phyloP scores from a whole-genome alignment of 2,797 vertebrate species.

The Synaphobranchus kaupii region DNA sequence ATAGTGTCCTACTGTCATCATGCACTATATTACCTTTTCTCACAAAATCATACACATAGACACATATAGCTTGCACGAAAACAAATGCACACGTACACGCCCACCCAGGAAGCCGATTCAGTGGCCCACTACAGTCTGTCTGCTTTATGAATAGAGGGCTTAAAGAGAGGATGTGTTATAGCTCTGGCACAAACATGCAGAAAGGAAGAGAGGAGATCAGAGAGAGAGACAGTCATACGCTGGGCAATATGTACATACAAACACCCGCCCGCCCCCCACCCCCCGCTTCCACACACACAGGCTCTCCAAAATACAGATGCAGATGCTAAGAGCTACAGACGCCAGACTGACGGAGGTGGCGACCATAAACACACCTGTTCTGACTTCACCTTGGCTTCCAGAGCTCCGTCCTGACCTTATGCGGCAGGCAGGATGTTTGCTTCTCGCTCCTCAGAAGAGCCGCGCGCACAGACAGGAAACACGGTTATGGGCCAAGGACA shows the following conservation, averaged over 20 bases:
- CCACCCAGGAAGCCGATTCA: not conserved
- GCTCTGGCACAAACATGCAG: not conserved
- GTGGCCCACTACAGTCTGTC: not conserved
- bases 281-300: not conserved
- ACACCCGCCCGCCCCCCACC: no score
- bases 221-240: not conserved
- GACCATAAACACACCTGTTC: not conserved
- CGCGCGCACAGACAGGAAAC: constrained; percentile 1
- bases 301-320: not conserved
- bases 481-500: not conserved
- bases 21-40: not conserved
- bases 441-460: not conserved
- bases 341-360: not conserved
- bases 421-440: not conserved
- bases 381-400: not conserved
- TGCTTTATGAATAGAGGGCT: not conserved
- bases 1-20: not conserved
- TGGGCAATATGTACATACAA: constrained; percentile 9
- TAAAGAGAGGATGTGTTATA: not conserved
- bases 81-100: not conserved
- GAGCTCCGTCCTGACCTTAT: not conserved
- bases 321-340: not conserved
- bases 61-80: not conserved
- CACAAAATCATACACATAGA: not conserved
- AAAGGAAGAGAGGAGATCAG: constrained; percentile 11